phyloP scores from a whole-genome alignment of 2,113 vertebrate genomes.

The Pterocles burchelli region DNA sequence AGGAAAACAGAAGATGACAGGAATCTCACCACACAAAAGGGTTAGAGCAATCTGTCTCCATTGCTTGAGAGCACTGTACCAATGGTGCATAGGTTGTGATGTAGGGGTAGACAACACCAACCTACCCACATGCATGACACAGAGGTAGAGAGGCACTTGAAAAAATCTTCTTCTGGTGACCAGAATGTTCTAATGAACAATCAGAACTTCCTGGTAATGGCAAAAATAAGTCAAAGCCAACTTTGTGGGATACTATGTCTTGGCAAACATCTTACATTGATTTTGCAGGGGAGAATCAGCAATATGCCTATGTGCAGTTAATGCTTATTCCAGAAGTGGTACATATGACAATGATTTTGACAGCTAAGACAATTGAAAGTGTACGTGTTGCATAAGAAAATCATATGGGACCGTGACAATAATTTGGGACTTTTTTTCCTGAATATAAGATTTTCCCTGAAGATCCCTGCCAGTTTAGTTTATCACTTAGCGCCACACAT shows the following conservation, averaged over 20 bases:
- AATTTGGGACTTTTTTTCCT: background rate
- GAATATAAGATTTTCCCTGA: background rate
- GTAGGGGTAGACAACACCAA: accelerated
- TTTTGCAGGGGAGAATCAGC: background rate
- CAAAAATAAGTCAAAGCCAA: background rate
- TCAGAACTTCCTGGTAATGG: background rate
- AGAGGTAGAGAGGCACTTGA: background rate
- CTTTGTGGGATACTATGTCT: background rate
- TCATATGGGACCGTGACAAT: background rate
- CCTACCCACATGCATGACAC: background rate
- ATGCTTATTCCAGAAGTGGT: constrained; percentile 24
- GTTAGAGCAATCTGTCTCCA: background rate
- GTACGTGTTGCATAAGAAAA: background rate
- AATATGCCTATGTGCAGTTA: background rate
- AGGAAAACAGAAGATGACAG: background rate
- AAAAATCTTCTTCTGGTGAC: background rate
- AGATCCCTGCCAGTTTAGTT: background rate
- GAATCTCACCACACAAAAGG: background rate
- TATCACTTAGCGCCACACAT: background rate
- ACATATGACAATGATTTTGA: background rate
- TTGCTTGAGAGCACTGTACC: background rate
- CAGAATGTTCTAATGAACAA: background rate
- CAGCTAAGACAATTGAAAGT: background rate
- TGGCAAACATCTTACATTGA: background rate
- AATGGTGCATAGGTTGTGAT: background rate